Base-by-base conservation (phyloP, 1,140 invertebrate species). In the Medauroidea extradentata region DNA sequence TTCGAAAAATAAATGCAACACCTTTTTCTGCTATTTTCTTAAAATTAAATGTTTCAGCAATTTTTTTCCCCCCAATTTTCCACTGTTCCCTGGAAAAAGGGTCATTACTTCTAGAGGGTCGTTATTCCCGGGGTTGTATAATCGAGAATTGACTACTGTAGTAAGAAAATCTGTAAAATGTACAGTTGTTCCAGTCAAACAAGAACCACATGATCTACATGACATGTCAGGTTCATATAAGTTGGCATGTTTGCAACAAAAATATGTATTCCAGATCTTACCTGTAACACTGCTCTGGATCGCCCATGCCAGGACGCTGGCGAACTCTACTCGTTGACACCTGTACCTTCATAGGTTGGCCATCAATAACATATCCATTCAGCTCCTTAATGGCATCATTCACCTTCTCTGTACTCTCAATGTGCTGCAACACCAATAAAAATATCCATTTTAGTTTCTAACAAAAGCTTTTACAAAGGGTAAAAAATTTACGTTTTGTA, bases 221-320 rank as follows among this genome's bases (percentile, higher is more conserved):
- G 21, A 4, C 16, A 9, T 18, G 13, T n/a, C n/a, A n/a, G n/a
- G n/a, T n/a, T n/a, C n/a, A n/a, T n/a, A n/a, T n/a, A n/a, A n/a
- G n/a, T n/a, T n/a, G n/a, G n/a, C n/a, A n/a, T n/a, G n/a, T n/a
- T 16, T 46, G 44, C 18, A 14, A 18, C 27, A 38, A 51, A 53
- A 24, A 9, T 27, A 27, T 21, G 42, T 19, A n/a, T 19, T 44
- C 11, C 18, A 16, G 13, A 1, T 57, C 93, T 92, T 92, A 96
- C 75, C 92, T 67, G 79, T 94, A 96, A 79, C 93, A 96, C 73
- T 93, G 91, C 72, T 93, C 92, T 71, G 92, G 91, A 76, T 94
- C 91, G 66, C 93, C 93, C 93, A 96, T 96, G 63, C 93, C 93
- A 64, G 93, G 92, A 72, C 91, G 87, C 72, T 93, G 92, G 63